phyloP scores from a whole-genome alignment of 2,797 vertebrate species.

The Sebastes jordani region DNA sequence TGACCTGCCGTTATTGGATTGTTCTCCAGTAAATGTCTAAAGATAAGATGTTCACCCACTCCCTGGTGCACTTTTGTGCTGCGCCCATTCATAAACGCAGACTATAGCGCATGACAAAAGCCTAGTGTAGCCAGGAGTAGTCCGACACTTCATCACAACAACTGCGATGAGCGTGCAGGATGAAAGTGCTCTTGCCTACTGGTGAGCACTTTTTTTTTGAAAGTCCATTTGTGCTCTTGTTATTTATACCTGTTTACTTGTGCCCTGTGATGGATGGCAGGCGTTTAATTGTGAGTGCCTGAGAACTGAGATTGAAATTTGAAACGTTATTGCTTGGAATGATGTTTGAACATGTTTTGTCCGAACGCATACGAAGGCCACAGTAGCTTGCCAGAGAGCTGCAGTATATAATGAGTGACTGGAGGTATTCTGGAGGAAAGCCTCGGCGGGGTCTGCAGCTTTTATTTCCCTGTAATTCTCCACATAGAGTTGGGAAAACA shows the following conservation, averaged over 20 bases:
- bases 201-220: not conserved
- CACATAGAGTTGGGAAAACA: constrained; percentile 44
- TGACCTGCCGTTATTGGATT: constrained; percentile 67
- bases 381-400: constrained; percentile 12
- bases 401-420: constrained; percentile 22
- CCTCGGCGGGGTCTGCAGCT: constrained; percentile 26
- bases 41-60: constrained; percentile 30
- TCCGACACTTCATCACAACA: not conserved
- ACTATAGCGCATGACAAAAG: not conserved
- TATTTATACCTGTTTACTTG: constrained; percentile 31
- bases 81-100: constrained; percentile 43
- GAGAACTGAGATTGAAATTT: constrained; percentile 37
- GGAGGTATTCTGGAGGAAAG: constrained; percentile 44
- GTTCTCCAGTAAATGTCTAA: constrained; percentile 51
- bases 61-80: constrained; percentile 16
- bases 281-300: constrained; percentile 19
- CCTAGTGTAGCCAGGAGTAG: not conserved
- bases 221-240: constrained; percentile 21
- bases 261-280: constrained; percentile 24
- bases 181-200: constrained; percentile 8
- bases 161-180: not conserved
- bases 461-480: constrained; percentile 60
- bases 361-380: not conserved
- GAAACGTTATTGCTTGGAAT: not conserved
- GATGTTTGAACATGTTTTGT: constrained; percentile 1